These are phyloP conservation scores for Ochotona curzoniae DNA, from an alignment of 2,113 vertebrate species.

Conservation along the genomic window DNA sequence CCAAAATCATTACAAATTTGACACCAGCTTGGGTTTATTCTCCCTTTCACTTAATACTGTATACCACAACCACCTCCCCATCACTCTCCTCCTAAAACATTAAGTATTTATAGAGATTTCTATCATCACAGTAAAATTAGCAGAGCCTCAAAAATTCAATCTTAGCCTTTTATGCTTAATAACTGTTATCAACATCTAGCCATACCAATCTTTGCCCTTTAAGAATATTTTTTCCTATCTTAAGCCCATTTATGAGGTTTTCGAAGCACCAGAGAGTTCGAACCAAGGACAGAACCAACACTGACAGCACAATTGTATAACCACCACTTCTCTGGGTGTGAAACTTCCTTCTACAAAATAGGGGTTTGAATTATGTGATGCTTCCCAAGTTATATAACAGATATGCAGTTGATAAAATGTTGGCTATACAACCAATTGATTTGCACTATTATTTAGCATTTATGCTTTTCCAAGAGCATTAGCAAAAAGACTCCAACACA, in stretches of 20 bases:
- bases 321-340: not conserved
- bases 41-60: not conserved
- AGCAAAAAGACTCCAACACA: not conserved
- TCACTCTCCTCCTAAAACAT: constrained; percentile 10
- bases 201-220: not conserved
- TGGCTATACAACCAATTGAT: not conserved
- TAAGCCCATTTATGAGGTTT: not conserved
- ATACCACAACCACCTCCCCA: constrained; percentile 4
- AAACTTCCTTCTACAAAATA: not conserved
- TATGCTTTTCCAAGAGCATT: constrained; percentile 4
- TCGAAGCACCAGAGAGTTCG: too few relatives aligned
- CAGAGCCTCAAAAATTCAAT: not conserved
- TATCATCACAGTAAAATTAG: not conserved
- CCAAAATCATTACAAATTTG: not conserved
- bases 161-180: constrained; percentile 20
- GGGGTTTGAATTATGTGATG: not conserved
- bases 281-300: not conserved
- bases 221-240: not conserved
- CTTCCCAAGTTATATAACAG: constrained; percentile 9
- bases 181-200: not conserved
- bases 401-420: not conserved
- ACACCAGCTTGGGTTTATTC: not conserved
- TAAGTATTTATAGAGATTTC: constrained; percentile 7
- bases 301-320: not conserved
- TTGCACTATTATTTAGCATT: constrained; percentile 17